Base-by-base conservation (phyloP, 2,113 vertebrate species). In the Proterorhinus semilunaris region DNA sequence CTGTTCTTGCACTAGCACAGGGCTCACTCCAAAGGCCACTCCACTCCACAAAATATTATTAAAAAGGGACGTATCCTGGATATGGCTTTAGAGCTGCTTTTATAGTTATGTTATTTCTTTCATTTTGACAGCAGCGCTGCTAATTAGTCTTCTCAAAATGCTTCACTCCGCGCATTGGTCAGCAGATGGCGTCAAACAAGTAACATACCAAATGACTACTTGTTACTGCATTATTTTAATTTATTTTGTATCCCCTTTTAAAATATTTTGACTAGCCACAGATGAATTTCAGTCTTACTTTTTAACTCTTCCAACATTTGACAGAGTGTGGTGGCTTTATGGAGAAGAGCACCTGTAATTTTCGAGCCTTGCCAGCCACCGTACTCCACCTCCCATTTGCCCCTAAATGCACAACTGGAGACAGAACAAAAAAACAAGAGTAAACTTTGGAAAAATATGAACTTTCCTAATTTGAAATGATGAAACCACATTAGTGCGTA, bases 11-110 rank as follows among this genome's bases (percentile, higher is more conserved):
- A 82, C 87, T 79, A 80, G 43, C 79, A 43, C 73, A 79, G 78
- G 82, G 85, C 80, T 85, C 76, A 66, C 82, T 87, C 83, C 76
- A 74, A 83, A 88, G 74, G 87, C 85, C 83, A 82, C 83, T 82
- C 70, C 6, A 48, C 53, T 48, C 47, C 76, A 57, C 21, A 6
- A 11, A 42, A 42, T 42, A 10, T 42, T 10, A 8, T 6, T 57
- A n/a, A n/a, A 8, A 42, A 15, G 27, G 21, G 5, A 21, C 10
- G 3, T 6, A 8, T 16, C 15, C 27, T 36, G 27, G 27, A 36
- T 36, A 36, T 36, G 27, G 27, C 4, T 36, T 36, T 36, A 36
- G 27, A 36, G 27, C 27, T 36, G 27, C 27, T 36, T 36, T 36
- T 36, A 36, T 36, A 36, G 27, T 36, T 3, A 36, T 36, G 27